Evolutionary conservation across 1,140 invertebrate genomes (phyloP).

Genomic region (Tetranychus cinnabarinus): DNA sequence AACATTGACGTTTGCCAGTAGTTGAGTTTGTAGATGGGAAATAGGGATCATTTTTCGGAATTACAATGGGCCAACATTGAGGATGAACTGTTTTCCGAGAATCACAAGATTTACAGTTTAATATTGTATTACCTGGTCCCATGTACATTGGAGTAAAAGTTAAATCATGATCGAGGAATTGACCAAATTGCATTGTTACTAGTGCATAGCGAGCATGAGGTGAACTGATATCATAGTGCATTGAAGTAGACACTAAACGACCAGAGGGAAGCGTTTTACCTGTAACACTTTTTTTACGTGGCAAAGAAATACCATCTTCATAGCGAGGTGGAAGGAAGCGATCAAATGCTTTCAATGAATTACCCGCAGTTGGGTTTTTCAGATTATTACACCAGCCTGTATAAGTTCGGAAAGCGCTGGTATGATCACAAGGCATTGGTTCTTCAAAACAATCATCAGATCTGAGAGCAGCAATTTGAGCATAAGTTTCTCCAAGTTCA

Average conservation of each 20-base stretch:
- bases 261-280: conserved; percentile 39
- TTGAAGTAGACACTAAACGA: conserved; percentile 50
- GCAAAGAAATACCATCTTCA: conserved; percentile 41
- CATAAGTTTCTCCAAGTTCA: neutral
- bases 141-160: conserved; percentile 28
- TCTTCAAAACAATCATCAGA: conserved; percentile 19
- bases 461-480: conserved; percentile 2
- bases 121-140: conserved; percentile 27
- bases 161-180: conserved; percentile 23
- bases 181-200: conserved; percentile 44
- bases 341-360: conserved; percentile 50
- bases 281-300: neutral
- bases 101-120: conserved; percentile 43
- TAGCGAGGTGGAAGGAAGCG: conserved; percentile 60
- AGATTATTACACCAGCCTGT: conserved; percentile 81
- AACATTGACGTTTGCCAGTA: conserved; percentile 54
- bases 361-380: conserved; percentile 54
- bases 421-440: conserved; percentile 43
- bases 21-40: conserved; percentile 41
- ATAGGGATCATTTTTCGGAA: conserved; percentile 30
- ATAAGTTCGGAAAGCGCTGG: conserved; percentile 47
- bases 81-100: conserved; percentile 58
- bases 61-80: conserved; percentile 30
- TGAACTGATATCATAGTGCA: conserved; percentile 71
- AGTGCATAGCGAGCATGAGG: conserved; percentile 59